phyloP scores from a whole-genome alignment of 2,797 vertebrate species.

The Hylomyscus alleni region DNA sequence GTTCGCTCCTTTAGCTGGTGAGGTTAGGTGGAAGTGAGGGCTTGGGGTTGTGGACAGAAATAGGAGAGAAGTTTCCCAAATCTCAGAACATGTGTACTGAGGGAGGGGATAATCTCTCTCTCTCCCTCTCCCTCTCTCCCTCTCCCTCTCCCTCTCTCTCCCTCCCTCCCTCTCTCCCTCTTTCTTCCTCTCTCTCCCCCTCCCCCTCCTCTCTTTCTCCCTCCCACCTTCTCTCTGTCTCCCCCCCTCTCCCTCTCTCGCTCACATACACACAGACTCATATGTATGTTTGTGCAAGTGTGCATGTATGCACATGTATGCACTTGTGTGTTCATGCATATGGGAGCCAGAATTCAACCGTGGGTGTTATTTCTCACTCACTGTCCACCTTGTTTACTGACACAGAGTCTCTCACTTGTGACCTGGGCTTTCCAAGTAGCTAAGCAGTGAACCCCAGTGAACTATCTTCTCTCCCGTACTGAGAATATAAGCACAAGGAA shows the following conservation, averaged over 20 bases:
- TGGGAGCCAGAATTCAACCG: background rate
- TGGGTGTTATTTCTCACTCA: background rate
- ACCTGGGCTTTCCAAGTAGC: background rate
- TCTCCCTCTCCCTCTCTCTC: too few species aligned
- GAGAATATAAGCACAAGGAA: too few species aligned
- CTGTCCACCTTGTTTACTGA: background rate
- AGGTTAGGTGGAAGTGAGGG: conserved; percentile 54
- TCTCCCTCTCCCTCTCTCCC: background rate
- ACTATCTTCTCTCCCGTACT: background rate
- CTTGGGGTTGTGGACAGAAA: conserved; percentile 64
- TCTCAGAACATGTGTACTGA: conserved; percentile 54
- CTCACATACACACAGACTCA: background rate
- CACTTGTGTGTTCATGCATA: background rate
- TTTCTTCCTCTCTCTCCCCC: too few species aligned
- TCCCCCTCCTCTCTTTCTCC: background rate
- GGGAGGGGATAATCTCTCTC: background rate
- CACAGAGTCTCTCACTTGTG: background rate
- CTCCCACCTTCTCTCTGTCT: too few species aligned
- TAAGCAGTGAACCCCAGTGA: background rate
- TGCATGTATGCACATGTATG: too few species aligned
- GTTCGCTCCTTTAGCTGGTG: conserved; percentile 68
- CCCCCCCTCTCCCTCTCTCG: too few species aligned
- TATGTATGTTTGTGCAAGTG: background rate
- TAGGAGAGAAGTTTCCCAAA: conserved; percentile 43
- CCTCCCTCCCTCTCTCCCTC: too few species aligned